Evolutionary conservation across 2,113 vertebrate genomes (phyloP), one percentile per base, ranked within the genome.

Genomic region (Fulmarus glacialis): DNA sequence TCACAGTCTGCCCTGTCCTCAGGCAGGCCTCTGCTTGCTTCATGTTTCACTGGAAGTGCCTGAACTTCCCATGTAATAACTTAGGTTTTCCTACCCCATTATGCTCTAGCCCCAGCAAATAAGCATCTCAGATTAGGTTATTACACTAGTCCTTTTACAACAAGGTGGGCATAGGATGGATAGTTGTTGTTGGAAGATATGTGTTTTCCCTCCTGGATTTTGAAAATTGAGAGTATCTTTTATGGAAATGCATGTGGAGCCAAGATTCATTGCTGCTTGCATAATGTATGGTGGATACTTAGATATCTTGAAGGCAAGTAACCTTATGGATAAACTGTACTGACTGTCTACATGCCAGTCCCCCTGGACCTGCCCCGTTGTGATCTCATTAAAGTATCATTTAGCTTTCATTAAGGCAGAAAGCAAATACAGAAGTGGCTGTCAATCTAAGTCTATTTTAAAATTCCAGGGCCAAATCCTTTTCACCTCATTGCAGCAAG

Each of bases 311-410:
- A 92, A 96, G 62, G 34, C 80, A 89, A 94, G 66, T 71, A 94
- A 82, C n/a, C 74, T 60, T 73, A 68, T 11, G 56, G 94, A 70
- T 90, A 94, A 95, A 62, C 45, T 81, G 60, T 67, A 19, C 81
- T 88, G 75, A 27, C 82, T 88, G 43, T 55, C 78, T 92, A 23
- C 58, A 58, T 42, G 34, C n/a, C 84, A 60, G 71, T 96, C 94
- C 87, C 87, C 32, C 59, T 60, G 91, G 93, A 74, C 43, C 60
- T 96, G 78, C 68, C 71, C 66, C 2, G 5, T 29, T 48, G 12
- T 85, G 91, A 95, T 95, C 96, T 94, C 93, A 96, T 94, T 96
- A 95, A 92, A 97, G 91, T 86, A 55, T 50, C 36, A 81, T 90
- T 97, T 94, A 86, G 84, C 74, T 97, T 96, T 95, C 82, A 92